A percentile compares a stretch with the other conserved stretches of the same genome.
Conservation (phyloP, 1,140 invertebrate species). For the Ridgeia piscesae region DNA sequence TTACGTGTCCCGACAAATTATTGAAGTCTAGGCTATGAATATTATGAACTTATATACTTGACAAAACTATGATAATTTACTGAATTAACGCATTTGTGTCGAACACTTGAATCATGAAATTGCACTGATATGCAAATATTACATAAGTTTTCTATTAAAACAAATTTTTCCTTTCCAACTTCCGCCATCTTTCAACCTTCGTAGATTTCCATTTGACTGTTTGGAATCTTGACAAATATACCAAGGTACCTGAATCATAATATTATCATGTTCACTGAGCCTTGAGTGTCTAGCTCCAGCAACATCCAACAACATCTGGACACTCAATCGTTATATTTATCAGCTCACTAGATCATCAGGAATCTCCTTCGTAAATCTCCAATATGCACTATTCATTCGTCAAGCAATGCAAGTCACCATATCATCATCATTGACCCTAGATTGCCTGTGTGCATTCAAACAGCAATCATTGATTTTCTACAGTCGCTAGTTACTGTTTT, state of each 20-base stretch:
- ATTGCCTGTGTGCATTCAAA: not conserved
- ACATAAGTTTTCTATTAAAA: too few relatives aligned
- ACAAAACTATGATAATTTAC: too few relatives aligned
- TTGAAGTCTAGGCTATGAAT: not conserved
- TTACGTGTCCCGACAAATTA: not conserved
- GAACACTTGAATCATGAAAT: too few relatives aligned
- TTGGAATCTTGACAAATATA: too few relatives aligned
- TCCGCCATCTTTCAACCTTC: too few relatives aligned
- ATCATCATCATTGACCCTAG: not conserved
- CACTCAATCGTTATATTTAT: not conserved
- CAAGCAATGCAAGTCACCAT: not conserved
- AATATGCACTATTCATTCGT: not conserved
- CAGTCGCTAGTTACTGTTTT: not conserved
- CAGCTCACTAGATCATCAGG: not conserved
- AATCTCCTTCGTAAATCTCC: not conserved
- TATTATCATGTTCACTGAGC: not conserved
- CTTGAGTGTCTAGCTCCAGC: not conserved
- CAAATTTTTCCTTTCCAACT: too few relatives aligned
- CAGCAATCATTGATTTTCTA: not conserved
- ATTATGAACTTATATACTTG: too few relatives aligned
- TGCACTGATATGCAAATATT: too few relatives aligned
- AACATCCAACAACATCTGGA: not conserved
- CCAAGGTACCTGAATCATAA: too few relatives aligned
- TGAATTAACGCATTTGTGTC: too few relatives aligned
- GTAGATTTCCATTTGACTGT: too few relatives aligned